Evolutionary conservation across 2,888 invertebrate genomes (phyloP).

Genomic region (Orthosia incerta): DNA sequence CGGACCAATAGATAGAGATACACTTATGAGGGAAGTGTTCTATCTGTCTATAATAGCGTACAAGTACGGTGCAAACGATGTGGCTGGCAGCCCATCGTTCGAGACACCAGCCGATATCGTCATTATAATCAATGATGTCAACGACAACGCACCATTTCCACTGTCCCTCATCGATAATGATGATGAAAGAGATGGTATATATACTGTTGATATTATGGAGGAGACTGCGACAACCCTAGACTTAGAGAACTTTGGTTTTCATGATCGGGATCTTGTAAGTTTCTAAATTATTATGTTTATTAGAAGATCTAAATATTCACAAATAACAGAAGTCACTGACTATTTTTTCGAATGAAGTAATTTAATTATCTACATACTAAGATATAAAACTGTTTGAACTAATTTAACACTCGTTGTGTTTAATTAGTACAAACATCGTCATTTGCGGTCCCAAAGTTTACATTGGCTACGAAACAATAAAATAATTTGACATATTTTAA

Average conservation of each 20-base stretch:
- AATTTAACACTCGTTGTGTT: too few relatives aligned
- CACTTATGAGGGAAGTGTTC: slow-evolving; percentile 85
- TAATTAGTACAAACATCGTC: too few relatives aligned
- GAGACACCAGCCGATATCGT: slow-evolving; percentile 78
- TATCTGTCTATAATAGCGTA: slow-evolving; percentile 86
- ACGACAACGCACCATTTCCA: slow-evolving; percentile 93
- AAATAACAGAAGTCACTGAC: background rate
- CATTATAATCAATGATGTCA: slow-evolving; percentile 90
- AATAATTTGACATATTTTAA: background rate
- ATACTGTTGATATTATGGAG: slow-evolving; percentile 86
- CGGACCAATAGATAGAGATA: slow-evolving; percentile 86
- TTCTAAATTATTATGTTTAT: background rate
- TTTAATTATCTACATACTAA: background rate
- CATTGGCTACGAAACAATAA: too few relatives aligned
- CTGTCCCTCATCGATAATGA: slow-evolving; percentile 75
- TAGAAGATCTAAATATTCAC: background rate
- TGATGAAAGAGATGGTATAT: slow-evolving; percentile 58
- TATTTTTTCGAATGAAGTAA: background rate
- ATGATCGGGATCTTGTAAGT: slow-evolving; percentile 90
- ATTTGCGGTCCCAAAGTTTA: too few relatives aligned
- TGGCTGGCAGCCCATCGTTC: slow-evolving; percentile 64
- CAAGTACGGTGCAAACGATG: slow-evolving; percentile 79
- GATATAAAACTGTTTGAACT: background rate
- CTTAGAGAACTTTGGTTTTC: slow-evolving; percentile 88
- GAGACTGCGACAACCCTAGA: slow-evolving; percentile 88